Conservation (phyloP, 2,888 invertebrate genomes). For the Bibio marci region DNA sequence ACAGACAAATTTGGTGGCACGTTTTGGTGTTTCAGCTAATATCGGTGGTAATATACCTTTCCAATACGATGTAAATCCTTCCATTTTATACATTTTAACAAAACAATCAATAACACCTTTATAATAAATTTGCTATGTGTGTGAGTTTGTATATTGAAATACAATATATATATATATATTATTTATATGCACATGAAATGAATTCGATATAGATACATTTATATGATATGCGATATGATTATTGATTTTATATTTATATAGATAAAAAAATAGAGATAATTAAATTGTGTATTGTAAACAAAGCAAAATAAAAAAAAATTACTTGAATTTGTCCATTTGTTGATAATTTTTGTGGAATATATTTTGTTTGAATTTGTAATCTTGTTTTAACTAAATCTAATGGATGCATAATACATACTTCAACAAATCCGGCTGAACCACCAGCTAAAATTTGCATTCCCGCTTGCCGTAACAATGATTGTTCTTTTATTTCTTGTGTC, state of each 20-base stretch:
- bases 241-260: no score
- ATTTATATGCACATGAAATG: conserved; percentile 12
- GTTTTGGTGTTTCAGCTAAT: conserved; percentile 84
- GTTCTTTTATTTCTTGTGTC: conserved; percentile 1
- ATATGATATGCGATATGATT: no score
- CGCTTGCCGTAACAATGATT: conserved; percentile 41
- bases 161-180: no score
- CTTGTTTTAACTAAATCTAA: conserved; percentile 86
- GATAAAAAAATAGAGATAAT: no score
- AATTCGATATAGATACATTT: neutral
- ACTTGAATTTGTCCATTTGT: conserved; percentile 14
- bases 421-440: conserved; percentile 83
- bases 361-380: conserved; percentile 51
- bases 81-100: conserved; percentile 69
- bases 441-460: conserved; percentile 73
- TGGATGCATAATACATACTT: conserved; percentile 94
- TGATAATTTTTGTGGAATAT: conserved; percentile 2
- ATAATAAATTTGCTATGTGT: conserved; percentile 36
- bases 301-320: conserved; percentile 11
- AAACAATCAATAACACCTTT: conserved; percentile 74
- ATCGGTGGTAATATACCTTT: conserved; percentile 90
- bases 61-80: conserved; percentile 75
- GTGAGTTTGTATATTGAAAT: no score
- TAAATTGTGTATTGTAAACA: no score
- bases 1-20: conserved; percentile 86